These are phyloP conservation scores for Sitodiplosis mosellana DNA, from an alignment of 1,140 invertebrate species.

Conservation along the genomic window DNA sequence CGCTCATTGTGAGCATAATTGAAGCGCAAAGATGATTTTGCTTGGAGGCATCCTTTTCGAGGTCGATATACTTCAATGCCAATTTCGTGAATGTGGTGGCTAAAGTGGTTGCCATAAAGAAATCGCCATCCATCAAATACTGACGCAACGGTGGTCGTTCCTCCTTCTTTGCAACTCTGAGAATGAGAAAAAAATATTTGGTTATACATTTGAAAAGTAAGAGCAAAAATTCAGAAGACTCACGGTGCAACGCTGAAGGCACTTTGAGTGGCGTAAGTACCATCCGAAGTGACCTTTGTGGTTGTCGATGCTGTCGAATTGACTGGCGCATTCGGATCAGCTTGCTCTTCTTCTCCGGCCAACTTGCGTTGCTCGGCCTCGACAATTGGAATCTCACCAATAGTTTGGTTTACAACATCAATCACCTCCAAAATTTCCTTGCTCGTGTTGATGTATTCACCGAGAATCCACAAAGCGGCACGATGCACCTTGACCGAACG, in stretches of 20 bases:
- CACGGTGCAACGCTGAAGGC: conserved; percentile 70
- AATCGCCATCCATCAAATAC: conserved; percentile 87
- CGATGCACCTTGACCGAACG: conserved; percentile 74
- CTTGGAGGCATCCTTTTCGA: conserved; percentile 19
- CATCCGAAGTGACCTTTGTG: conserved; percentile 78
- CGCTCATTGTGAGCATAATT: conserved; percentile 74
- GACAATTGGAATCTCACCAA: conserved; percentile 80
- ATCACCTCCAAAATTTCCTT: conserved; percentile 68
- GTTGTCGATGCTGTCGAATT: conserved; percentile 10
- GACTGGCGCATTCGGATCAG: conserved; percentile 20
- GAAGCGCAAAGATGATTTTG: conserved; percentile 58
- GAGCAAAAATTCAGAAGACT: conserved; percentile 15
- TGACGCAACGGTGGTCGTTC: conserved; percentile 63
- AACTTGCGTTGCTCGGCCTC: conserved; percentile 68
- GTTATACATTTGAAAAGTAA: neutral
- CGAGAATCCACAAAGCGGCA: conserved; percentile 93
- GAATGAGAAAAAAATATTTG: conserved; percentile 5
- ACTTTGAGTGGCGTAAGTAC: conserved; percentile 96
- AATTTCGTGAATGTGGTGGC: conserved; percentile 85
- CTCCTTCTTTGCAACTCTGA: conserved; percentile 39
- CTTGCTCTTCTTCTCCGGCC: conserved; percentile 40
- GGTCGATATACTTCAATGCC: conserved; percentile 39
- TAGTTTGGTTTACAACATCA: conserved; percentile 47
- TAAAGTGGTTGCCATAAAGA: conserved; percentile 85
- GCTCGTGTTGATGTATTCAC: conserved; percentile 73